phyloP scores from a whole-genome alignment of 1,140 invertebrate genomes.

The Sweltsa coloradensis region DNA sequence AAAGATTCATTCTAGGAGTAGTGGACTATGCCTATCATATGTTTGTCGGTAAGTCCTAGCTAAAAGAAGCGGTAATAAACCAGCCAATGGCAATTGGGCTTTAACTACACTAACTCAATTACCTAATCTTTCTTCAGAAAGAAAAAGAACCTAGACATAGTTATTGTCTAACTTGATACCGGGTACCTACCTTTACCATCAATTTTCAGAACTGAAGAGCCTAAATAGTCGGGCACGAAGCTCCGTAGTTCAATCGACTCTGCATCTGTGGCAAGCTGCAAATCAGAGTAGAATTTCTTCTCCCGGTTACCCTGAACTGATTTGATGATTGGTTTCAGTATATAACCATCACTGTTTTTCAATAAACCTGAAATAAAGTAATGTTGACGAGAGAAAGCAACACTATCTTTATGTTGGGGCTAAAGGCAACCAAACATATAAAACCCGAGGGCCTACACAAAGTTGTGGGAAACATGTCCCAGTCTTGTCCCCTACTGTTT shows the following conservation, averaged over 20 bases:
- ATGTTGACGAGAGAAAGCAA: conserved; percentile 1
- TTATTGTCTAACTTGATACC: neutral
- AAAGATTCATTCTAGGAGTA: no score
- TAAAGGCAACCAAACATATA: conserved; percentile 2
- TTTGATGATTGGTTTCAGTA: conserved; percentile 62
- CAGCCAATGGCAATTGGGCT: no score
- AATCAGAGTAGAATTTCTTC: conserved; percentile 54
- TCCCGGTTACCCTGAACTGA: conserved; percentile 51
- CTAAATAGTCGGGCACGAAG: conserved; percentile 49
- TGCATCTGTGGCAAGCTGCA: conserved; percentile 35
- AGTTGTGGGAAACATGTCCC: no score
- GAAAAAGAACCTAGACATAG: neutral
- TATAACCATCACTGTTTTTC: conserved; percentile 42
- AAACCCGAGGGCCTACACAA: neutral
- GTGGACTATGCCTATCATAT: neutral
- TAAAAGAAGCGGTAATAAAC: neutral
- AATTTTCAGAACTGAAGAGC: conserved; percentile 40
- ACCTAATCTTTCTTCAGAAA: neutral
- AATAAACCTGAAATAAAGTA: conserved; percentile 44
- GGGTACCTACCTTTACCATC: conserved; percentile 34
- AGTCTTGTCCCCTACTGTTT: no score
- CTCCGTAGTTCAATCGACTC: conserved; percentile 39
- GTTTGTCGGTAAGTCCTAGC: neutral
- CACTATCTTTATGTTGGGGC: neutral
- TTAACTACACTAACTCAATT: neutral